A percentile compares a stretch with the other conserved stretches of the same genome.
These are phyloP conservation scores for Sceliomorpha sp. DNA, from an alignment of 2,888 invertebrate genomes.

Conservation along the genomic window DNA sequence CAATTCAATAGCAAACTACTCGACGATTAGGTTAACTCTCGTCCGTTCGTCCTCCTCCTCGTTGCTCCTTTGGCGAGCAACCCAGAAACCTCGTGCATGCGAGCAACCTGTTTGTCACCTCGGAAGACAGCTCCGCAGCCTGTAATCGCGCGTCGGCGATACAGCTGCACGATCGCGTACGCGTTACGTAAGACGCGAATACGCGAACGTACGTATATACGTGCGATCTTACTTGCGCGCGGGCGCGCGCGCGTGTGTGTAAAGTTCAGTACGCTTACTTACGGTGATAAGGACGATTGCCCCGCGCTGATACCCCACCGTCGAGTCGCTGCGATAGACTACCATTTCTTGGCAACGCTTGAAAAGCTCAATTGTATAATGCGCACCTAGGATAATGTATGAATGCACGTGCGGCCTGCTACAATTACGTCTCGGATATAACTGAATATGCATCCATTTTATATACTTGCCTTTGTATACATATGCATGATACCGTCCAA, in stretches of 20 bases:
- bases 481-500: conserved; percentile 5
- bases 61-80: background rate
- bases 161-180: conserved; percentile 9
- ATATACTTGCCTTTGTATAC: conserved; percentile 10
- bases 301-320: conserved; percentile 11
- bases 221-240: too few relatives aligned
- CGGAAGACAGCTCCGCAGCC: conserved; percentile 15
- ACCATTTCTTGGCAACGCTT: conserved; percentile 9
- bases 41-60: conserved; percentile 1
- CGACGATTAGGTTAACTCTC: conserved; percentile 21
- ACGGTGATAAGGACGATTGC: conserved; percentile 34
- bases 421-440: conserved; percentile 25
- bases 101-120: conserved; percentile 37
- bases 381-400: conserved; percentile 16
- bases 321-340: background rate
- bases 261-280: conserved; percentile 7
- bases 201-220: too few relatives aligned
- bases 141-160: conserved; percentile 25
- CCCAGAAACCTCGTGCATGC: conserved; percentile 19
- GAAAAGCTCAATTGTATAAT: conserved; percentile 30
- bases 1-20: conserved; percentile 3
- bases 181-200: conserved; percentile 10
- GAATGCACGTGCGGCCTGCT: conserved; percentile 13
- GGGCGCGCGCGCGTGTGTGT: background rate
- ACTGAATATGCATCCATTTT: conserved; percentile 24